Evolutionary conservation across 2,888 invertebrate species (phyloP).

Genomic region (Sipha maydis): DNA sequence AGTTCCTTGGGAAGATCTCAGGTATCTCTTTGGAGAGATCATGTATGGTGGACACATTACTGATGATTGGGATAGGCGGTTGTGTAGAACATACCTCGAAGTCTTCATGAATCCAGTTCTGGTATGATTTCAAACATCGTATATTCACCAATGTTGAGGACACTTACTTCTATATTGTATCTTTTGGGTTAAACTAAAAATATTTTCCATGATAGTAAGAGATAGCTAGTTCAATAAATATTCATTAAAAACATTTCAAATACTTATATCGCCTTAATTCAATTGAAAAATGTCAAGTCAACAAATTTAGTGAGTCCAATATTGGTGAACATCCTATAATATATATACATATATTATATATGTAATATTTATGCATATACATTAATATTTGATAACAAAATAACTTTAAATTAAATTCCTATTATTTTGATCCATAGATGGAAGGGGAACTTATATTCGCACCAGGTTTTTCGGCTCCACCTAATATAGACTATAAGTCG

Average conservation of each 20-base stretch:
- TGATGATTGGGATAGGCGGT: constrained; percentile 92
- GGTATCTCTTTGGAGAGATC: constrained; percentile 95
- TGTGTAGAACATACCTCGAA: constrained; percentile 86
- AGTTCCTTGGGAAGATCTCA: constrained; percentile 93
- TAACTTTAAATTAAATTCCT: not conserved
- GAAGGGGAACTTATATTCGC: constrained; percentile 87
- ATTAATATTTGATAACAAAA: constrained; percentile 49
- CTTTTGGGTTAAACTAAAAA: no score
- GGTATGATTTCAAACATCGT: constrained; percentile 56
- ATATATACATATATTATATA: no score
- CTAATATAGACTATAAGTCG: constrained; percentile 85
- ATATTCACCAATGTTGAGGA: no score
- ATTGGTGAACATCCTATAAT: no score
- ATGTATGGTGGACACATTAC: constrained; percentile 99
- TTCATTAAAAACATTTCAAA: no score
- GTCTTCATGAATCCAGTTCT: constrained; percentile 90
- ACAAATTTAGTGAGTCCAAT: no score
- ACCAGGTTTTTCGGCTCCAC: constrained; percentile 86
- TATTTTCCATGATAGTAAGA: no score
- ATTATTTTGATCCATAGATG: constrained; percentile 70
- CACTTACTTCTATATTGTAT: no score
- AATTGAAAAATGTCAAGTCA: no score
- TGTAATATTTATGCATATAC: no score
- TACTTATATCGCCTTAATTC: no score
- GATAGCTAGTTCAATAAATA: no score